Percentiles rank a stretch among this genome's conserved stretches.
phyloP scores from a whole-genome alignment of 2,113 vertebrate genomes.

The Dicrurus megarhynchus region DNA sequence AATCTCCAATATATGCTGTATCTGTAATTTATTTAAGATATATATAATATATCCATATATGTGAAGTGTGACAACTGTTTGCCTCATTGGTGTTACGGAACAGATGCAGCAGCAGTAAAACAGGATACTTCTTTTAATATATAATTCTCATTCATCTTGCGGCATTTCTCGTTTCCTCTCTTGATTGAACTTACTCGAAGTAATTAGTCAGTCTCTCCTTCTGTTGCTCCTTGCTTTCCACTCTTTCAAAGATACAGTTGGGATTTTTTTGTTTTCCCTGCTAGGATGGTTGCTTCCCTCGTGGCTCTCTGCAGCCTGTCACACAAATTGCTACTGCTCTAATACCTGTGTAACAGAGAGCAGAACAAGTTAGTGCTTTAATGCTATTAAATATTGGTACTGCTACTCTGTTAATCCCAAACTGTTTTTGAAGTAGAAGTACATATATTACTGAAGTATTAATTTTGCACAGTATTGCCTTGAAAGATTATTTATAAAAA shows the following conservation, averaged over 20 bases:
- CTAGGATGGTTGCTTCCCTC: neutral
- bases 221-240: neutral
- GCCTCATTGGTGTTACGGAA: neutral
- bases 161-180: neutral
- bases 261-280: neutral
- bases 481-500: neutral
- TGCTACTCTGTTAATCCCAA: neutral
- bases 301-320: neutral
- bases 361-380: neutral
- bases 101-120: neutral
- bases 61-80: neutral
- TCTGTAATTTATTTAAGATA: neutral
- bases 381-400: neutral
- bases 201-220: neutral
- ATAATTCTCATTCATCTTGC: neutral
- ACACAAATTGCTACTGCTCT: neutral
- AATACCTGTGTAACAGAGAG: neutral
- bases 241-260: neutral
- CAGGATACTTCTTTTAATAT: neutral
- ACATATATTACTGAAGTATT: neutral
- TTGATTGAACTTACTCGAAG: neutral
- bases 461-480: neutral
- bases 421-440: neutral
- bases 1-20: fast-evolving
- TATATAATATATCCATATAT: neutral